These are phyloP conservation scores for Melanotaenia duboulayi DNA, from an alignment of 2,113 vertebrate species.

Conservation along the genomic window DNA sequence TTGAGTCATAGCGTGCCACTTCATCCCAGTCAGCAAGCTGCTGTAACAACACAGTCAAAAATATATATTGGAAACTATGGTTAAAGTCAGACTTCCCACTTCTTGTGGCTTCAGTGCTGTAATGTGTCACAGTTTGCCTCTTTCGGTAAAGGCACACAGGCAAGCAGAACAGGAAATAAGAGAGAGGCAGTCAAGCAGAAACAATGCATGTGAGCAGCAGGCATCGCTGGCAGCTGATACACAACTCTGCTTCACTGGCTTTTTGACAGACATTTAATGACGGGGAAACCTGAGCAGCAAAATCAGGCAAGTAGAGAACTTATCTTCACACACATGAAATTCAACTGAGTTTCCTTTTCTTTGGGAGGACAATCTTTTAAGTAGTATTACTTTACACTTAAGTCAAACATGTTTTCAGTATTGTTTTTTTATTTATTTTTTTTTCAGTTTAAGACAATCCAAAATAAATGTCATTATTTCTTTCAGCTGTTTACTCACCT, in stretches of 20 bases:
- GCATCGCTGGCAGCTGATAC: not conserved
- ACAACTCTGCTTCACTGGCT: not conserved
- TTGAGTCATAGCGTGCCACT: constrained; percentile 12
- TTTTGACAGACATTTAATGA: not conserved
- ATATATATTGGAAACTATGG: constrained; percentile 19
- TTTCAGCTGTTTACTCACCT: no score
- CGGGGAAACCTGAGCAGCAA: not conserved
- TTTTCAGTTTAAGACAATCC: no score
- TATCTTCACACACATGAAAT: not conserved
- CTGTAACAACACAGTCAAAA: constrained; percentile 1
- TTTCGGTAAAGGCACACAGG: not conserved
- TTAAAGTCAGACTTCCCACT: constrained; percentile 65
- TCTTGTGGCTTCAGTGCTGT: constrained; percentile 27
- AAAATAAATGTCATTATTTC: no score
- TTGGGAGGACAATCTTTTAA: not conserved
- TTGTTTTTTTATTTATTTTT: no score
- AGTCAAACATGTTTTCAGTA: no score
- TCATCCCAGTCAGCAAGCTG: not conserved
- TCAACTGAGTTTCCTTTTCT: not conserved
- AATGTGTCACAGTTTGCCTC: constrained; percentile 13
- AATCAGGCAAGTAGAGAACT: constrained; percentile 48
- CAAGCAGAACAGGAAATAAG: constrained; percentile 58
- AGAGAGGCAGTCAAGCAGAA: constrained; percentile 14
- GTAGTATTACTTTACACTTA: no score
- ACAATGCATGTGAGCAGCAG: constrained; percentile 8